These are phyloP conservation scores for Drosophila anomelani DNA, from an alignment of 2,888 invertebrate species.

Conservation along the genomic window DNA sequence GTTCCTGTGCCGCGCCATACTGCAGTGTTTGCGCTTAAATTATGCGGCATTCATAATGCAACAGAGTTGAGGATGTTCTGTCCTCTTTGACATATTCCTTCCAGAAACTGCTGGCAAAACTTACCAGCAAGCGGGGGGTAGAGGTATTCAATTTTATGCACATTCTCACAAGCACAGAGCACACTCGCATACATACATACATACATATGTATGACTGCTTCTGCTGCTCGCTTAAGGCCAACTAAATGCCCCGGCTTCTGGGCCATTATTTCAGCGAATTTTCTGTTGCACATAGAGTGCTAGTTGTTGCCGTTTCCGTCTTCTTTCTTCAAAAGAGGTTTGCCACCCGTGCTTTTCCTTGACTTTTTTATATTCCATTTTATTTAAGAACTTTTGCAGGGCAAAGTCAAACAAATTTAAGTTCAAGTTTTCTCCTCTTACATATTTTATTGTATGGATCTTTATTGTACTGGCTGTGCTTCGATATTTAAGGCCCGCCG, in stretches of 20 bases:
- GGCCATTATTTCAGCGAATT: slow-evolving; percentile 73
- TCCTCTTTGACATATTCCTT: slow-evolving; percentile 69
- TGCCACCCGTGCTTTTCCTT: not conserved
- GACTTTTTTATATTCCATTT: slow-evolving; percentile 43
- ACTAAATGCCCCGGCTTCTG: slow-evolving; percentile 75
- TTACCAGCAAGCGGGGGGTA: slow-evolving; percentile 48
- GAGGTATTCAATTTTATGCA: slow-evolving; percentile 76
- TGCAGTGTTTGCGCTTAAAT: slow-evolving; percentile 65
- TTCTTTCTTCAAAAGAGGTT: not conserved
- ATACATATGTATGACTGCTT: slow-evolving; percentile 8
- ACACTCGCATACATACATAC: slow-evolving; percentile 16
- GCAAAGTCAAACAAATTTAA: slow-evolving; percentile 70
- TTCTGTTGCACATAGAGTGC: slow-evolving; percentile 51
- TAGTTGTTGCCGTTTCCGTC: slow-evolving; percentile 34
- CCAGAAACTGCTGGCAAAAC: slow-evolving; percentile 50
- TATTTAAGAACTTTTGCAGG: slow-evolving; percentile 61
- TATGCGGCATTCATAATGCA: slow-evolving; percentile 82
- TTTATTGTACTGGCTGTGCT: slow-evolving; percentile 52
- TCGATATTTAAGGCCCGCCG: slow-evolving; percentile 27
- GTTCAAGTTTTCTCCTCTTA: slow-evolving; percentile 55
- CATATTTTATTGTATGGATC: slow-evolving; percentile 70
- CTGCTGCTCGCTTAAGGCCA: slow-evolving; percentile 53
- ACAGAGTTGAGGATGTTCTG: slow-evolving; percentile 50
- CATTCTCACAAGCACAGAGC: slow-evolving; percentile 59
- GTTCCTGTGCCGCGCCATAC: slow-evolving; percentile 26